These are phyloP conservation scores for Lordiphosa clarofinis DNA, from an alignment of 1,140 invertebrate species.

Conservation along the genomic window DNA sequence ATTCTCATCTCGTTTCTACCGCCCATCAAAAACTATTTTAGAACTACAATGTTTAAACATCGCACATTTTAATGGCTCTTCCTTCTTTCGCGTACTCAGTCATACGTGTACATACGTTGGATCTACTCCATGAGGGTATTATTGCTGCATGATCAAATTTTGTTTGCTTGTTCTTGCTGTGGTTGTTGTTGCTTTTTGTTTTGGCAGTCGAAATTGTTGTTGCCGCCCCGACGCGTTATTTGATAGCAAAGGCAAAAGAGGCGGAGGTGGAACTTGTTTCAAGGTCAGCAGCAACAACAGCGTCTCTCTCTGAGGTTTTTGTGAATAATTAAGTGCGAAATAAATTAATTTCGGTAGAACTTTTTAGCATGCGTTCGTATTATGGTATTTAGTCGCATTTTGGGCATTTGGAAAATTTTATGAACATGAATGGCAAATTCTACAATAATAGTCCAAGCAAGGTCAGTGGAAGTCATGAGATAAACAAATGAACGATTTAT, in stretches of 20 bases:
- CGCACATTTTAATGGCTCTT: constrained; percentile 7
- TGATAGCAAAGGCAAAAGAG: constrained; percentile 43
- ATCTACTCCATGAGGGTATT: not conserved
- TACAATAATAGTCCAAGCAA: too few species aligned
- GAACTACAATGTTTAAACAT: constrained; percentile 28
- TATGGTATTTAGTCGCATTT: constrained; percentile 43
- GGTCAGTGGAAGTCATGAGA: too few species aligned
- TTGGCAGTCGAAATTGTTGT: constrained; percentile 16
- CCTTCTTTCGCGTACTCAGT: constrained; percentile 14
- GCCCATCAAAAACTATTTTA: constrained; percentile 41
- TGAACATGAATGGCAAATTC: constrained; percentile 1
- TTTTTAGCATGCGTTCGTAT: constrained; percentile 61
- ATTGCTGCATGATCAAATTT: constrained; percentile 33
- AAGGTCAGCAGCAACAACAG: constrained; percentile 42
- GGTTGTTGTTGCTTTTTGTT: not conserved
- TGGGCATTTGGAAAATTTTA: constrained; percentile 8
- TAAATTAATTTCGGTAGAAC: constrained; percentile 71
- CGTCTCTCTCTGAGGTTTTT: constrained; percentile 30
- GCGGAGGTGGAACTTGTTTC: constrained; percentile 20
- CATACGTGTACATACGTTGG: constrained; percentile 19
- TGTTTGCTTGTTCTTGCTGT: not conserved
- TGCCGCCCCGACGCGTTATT: constrained; percentile 34
- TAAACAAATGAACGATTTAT: too few species aligned
- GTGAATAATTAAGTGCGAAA: constrained; percentile 73
- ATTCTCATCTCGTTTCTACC: constrained; percentile 1